Base-by-base conservation (phyloP, 2,797 vertebrate species). In the Muscicapa comitata region DNA sequence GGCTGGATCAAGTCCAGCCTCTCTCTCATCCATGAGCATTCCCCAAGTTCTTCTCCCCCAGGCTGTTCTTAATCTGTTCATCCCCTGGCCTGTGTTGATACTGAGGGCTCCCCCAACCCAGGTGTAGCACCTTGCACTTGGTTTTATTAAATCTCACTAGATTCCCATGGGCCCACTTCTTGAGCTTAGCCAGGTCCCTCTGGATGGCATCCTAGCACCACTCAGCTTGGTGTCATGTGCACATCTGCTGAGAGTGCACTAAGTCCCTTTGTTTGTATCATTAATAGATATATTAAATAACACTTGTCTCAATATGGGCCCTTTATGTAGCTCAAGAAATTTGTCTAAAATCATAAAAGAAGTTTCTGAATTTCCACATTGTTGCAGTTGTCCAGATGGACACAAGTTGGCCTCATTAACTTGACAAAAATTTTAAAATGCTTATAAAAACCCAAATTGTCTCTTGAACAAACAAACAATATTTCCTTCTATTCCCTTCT, bases 91-190 rank as follows among this genome's bases (percentile, higher is more conserved):
- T 40, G 6, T 57, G 35, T 7, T 51, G 29, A 35, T 38, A 57
- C 17, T 0, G 1, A 5, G 14, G 17, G 17, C 18, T 65, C 20
- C 2, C 57, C 26, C 2, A 10, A 40, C 15, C 10, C 29, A 51
- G 7, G 12, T 35, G 25, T 0, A 45, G 29, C 15, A 58, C 17
- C 10, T 65, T 77, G 12, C 4, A 17, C 28, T 26, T 45, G 37
- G 7, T 58, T 14, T 31, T 51, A 6, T 18, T 51, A 57, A 70
- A 51, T 15, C 10, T 45, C 17, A 40, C 17, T 6, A 13, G 17
- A 40, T 58, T 31, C 10, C 29, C 7, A 7, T 35, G 21, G 37
- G 20, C n/a, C 25, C 57, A 40, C 45, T 40, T 71, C 25, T 45
- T 9, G 3, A 31, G 6, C 14, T 76, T 83, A 20, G 58, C 38